Evolutionary conservation across 2,888 invertebrate genomes (phyloP).

Genomic region (Blera fallax): DNA sequence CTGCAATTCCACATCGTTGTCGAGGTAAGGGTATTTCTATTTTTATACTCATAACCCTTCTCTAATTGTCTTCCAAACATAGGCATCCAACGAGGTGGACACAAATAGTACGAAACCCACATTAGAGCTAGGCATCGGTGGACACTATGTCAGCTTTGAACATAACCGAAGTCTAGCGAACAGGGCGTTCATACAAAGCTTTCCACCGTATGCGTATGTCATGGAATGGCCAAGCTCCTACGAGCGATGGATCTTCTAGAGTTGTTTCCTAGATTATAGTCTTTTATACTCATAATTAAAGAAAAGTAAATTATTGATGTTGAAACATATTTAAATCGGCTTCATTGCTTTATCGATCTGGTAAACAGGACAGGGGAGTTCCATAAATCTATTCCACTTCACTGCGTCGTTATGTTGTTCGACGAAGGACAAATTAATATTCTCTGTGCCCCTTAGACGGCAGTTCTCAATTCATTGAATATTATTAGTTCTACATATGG

Average conservation of each 20-base stretch:
- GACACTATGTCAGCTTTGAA: slow-evolving; percentile 82
- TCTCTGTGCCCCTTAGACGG: background rate
- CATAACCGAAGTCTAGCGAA: slow-evolving; percentile 81
- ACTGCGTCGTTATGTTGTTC: background rate
- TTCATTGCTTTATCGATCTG: slow-evolving; percentile 36
- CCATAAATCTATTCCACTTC: slow-evolving; percentile 13
- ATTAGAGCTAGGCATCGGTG: slow-evolving; percentile 82
- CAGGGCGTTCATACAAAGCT: slow-evolving; percentile 80
- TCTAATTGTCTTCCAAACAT: background rate
- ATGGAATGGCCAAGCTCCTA: slow-evolving; percentile 83
- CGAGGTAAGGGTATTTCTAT: slow-evolving; percentile 74
- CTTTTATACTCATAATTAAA: slow-evolving; percentile 66
- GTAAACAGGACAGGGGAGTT: background rate
- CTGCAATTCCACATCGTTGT: slow-evolving; percentile 77
- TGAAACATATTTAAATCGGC: background rate
- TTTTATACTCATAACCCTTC: background rate
- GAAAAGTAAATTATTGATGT: slow-evolving; percentile 63
- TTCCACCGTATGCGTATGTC: slow-evolving; percentile 83
- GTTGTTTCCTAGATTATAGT: slow-evolving; percentile 41
- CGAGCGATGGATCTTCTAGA: slow-evolving; percentile 77
- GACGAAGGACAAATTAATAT: background rate
- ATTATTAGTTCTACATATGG: slow-evolving; percentile 12
- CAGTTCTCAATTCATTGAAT: slow-evolving; percentile 23
- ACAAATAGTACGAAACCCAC: slow-evolving; percentile 73
- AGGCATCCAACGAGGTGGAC: slow-evolving; percentile 14